Conservation (phyloP, 2,797 vertebrate species). For the Rousettus madagascariensis region DNA sequence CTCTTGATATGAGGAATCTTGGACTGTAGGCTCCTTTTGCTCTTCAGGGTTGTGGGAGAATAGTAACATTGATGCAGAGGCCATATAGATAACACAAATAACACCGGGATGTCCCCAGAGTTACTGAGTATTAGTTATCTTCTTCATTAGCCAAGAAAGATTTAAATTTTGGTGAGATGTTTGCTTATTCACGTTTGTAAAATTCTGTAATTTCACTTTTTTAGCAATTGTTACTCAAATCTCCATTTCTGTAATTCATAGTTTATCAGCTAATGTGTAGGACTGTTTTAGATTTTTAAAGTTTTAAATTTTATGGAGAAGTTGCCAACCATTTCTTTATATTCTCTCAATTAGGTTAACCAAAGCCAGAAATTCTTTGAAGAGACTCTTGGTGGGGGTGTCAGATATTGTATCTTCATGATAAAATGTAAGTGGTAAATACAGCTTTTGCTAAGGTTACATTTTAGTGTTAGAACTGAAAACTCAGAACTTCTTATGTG, state of each 20-base stretch:
- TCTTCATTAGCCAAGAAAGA: conserved; percentile 10
- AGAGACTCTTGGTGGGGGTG: background rate
- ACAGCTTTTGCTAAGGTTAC: conserved; percentile 13
- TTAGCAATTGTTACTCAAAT: background rate
- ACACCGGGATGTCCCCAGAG: background rate
- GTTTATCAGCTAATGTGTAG: conserved; percentile 11
- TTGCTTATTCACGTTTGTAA: conserved; percentile 45
- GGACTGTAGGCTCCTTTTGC: background rate
- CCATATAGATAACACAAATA: conserved; percentile 40
- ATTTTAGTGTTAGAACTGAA: conserved; percentile 44
- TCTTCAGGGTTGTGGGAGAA: conserved; percentile 5
- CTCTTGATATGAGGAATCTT: background rate
- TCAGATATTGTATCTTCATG: conserved; percentile 11
- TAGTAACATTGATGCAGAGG: conserved; percentile 28
- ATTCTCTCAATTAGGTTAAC: background rate
- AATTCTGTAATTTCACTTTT: conserved; percentile 13
- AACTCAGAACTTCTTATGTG: background rate
- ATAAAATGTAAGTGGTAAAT: conserved; percentile 3
- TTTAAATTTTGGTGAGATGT: conserved; percentile 53
- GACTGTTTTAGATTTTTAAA: conserved; percentile 16
- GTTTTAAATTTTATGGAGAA: background rate
- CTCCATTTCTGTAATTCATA: conserved; percentile 25
- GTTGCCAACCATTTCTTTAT: conserved; percentile 41
- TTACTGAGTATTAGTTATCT: conserved; percentile 40
- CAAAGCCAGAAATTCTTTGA: conserved; percentile 29